These are phyloP conservation scores for Andrena bucephala DNA, from an alignment of 2,888 invertebrate genomes.

Conservation along the genomic window DNA sequence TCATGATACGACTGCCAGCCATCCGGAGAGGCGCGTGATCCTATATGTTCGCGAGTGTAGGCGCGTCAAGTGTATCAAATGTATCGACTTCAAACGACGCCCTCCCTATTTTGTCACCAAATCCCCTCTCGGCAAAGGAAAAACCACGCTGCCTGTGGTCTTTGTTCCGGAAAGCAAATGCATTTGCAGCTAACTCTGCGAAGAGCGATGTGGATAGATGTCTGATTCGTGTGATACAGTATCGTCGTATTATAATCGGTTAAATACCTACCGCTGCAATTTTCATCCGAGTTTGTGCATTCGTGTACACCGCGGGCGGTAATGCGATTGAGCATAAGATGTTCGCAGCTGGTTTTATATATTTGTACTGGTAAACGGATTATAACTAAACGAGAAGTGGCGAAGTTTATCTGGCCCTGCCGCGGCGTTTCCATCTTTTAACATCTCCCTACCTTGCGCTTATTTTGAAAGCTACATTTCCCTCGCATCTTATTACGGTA, in stretches of 20 bases:
- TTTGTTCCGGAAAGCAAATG: not conserved
- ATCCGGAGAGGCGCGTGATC: constrained; percentile 20
- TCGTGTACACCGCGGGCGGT: no score
- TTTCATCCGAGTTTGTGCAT: no score
- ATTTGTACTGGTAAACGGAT: no score
- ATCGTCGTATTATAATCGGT: not conserved
- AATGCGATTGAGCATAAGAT: no score
- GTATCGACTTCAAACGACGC: constrained; percentile 21
- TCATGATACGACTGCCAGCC: constrained; percentile 51
- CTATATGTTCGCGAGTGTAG: not conserved
- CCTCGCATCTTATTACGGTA: not conserved
- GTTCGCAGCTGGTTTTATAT: no score
- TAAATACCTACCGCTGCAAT: not conserved
- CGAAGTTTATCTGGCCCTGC: no score
- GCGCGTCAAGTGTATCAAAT: constrained; percentile 25
- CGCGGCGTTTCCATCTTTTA: not conserved
- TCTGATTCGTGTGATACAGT: not conserved
- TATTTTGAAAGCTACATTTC: not conserved
- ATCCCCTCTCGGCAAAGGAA: not conserved
- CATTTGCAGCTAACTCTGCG: not conserved
- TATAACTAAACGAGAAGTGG: no score
- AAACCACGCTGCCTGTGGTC: not conserved
- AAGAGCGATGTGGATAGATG: not conserved
- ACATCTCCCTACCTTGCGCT: not conserved
- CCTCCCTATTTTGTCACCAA: not conserved